Conservation (phyloP, 2,113 vertebrate genomes). For the Mungos mungo region DNA sequence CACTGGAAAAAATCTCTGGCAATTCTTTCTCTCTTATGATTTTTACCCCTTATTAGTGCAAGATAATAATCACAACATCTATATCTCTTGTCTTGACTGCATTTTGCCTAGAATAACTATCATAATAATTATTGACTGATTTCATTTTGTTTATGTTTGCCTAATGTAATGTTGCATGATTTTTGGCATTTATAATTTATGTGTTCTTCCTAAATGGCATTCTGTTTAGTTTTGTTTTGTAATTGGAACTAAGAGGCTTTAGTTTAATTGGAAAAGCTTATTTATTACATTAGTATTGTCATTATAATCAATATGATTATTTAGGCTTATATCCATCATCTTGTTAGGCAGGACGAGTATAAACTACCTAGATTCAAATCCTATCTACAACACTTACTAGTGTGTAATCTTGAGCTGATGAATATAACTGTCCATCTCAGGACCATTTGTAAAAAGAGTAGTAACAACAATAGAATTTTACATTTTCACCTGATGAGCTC, state of each 20-base stretch:
- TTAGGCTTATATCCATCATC: not conserved
- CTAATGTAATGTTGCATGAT: not conserved
- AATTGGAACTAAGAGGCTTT: not conserved
- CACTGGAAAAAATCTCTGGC: not conserved
- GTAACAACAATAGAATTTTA: not conserved
- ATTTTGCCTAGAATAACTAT: not conserved
- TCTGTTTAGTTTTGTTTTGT: constrained; percentile 4
- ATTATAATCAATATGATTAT: not conserved
- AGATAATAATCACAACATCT: not conserved
- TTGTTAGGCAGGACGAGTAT: not conserved
- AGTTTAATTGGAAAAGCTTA: constrained; percentile 16
- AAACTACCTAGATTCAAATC: not conserved
- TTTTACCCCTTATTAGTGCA: not conserved
- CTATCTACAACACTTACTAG: not conserved
- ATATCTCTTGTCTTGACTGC: not conserved
- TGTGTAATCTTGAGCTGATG: not conserved
- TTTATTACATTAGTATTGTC: not conserved
- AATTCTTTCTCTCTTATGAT: not conserved
- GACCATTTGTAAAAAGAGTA: not conserved
- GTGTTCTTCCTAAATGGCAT: not conserved
- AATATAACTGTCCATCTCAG: not conserved
- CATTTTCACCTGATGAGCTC: not conserved
- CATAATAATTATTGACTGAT: not conserved
- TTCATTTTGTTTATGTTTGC: not conserved
- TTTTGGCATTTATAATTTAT: not conserved